A percentile compares a stretch with the other conserved stretches of the same genome.
Conservation (phyloP, 2,797 vertebrate species). For the Leucoraja ocellata region DNA sequence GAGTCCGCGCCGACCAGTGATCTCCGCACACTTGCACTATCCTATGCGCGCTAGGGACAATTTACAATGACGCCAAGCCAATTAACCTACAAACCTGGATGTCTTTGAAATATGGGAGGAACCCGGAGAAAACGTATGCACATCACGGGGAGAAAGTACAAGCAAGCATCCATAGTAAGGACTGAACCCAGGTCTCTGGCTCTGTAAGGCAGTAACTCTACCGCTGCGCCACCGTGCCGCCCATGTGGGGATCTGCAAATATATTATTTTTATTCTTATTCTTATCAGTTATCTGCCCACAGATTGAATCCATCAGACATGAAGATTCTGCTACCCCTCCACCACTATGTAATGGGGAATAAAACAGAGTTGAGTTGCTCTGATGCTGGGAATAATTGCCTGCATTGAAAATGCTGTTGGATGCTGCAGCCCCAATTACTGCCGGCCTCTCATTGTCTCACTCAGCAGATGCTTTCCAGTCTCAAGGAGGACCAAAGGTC, state of each 20-base stretch:
- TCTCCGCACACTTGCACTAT: too few relatives aligned
- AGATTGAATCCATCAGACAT: background rate
- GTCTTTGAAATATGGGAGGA: too few relatives aligned
- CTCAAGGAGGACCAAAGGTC: slow-evolving; percentile 78
- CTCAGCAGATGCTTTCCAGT: slow-evolving; percentile 73
- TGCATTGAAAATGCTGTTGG: slow-evolving; percentile 16
- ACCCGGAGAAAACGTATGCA: too few relatives aligned
- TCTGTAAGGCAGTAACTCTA: too few relatives aligned
- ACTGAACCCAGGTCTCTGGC: too few relatives aligned
- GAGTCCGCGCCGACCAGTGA: too few relatives aligned
- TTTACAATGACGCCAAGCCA: too few relatives aligned
- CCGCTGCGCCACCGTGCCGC: too few relatives aligned
- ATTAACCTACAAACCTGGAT: too few relatives aligned
- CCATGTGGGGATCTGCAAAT: background rate
- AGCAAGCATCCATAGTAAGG: too few relatives aligned
- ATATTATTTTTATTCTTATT: background rate
- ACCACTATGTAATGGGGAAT: background rate
- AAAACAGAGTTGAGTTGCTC: background rate
- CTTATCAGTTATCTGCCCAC: background rate
- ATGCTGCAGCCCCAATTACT: slow-evolving; percentile 28
- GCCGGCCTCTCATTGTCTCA: slow-evolving; percentile 78
- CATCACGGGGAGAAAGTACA: too few relatives aligned
- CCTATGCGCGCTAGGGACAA: too few relatives aligned
- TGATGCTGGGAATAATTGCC: background rate
- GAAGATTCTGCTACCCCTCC: background rate